Percentiles rank a stretch among this genome's conserved stretches.
These are phyloP conservation scores for Xylocampa areola DNA, from an alignment of 2,888 invertebrate genomes.

Conservation along the genomic window DNA sequence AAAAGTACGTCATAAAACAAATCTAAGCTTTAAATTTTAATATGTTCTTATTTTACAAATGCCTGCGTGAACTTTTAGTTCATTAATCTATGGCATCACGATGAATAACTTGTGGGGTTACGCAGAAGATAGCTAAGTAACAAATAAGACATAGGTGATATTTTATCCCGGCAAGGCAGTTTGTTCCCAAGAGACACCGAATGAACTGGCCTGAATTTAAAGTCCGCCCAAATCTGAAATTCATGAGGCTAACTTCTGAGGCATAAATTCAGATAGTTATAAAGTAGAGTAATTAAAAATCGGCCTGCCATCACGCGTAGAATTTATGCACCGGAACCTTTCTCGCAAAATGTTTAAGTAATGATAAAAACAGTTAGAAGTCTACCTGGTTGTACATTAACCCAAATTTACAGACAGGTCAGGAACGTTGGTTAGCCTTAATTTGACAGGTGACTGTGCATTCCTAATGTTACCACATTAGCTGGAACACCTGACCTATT, in stretches of 20 bases:
- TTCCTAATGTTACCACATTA: conserved; percentile 30
- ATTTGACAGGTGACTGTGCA: conserved; percentile 38
- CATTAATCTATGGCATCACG: conserved; percentile 12
- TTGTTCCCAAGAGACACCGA: conserved; percentile 12
- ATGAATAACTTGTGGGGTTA: conserved; percentile 17
- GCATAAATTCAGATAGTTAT: conserved; percentile 3
- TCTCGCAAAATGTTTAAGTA: background rate
- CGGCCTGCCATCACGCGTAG: background rate
- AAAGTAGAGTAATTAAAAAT: conserved; percentile 31
- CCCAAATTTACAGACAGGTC: conserved; percentile 25
- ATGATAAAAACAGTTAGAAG: background rate
- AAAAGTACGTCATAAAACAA: conserved; percentile 9
- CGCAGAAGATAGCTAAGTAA: conserved; percentile 4
- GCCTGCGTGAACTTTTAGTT: conserved; percentile 10
- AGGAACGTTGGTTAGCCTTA: conserved; percentile 17
- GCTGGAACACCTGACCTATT: conserved; percentile 26
- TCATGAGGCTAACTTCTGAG: conserved; percentile 10
- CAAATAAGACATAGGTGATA: conserved; percentile 9
- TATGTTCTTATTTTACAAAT: conserved; percentile 1
- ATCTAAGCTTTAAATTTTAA: conserved; percentile 3
- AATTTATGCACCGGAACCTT: background rate
- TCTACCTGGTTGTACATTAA: conserved; percentile 18
- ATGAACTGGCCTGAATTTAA: conserved; percentile 8
- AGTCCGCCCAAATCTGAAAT: conserved; percentile 11
- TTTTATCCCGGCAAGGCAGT: conserved; percentile 11